A percentile compares a stretch with the other conserved stretches of the same genome.
These are phyloP conservation scores for Deilephila elpenor DNA, from an alignment of 2,888 invertebrate genomes.

Conservation along the genomic window DNA sequence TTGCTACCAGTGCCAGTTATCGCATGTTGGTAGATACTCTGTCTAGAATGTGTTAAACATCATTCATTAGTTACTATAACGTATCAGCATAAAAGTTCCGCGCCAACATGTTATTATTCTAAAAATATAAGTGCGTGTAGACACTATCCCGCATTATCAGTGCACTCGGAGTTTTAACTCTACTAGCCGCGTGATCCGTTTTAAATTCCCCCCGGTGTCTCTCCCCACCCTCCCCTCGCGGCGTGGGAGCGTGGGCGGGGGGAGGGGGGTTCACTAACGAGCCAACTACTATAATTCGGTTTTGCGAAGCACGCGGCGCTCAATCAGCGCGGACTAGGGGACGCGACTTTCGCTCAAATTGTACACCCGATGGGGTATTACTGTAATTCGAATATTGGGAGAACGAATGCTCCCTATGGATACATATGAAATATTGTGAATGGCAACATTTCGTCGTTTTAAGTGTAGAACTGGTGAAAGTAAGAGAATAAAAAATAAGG, in stretches of 20 bases:
- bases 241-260: background rate
- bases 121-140: background rate
- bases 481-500: no score
- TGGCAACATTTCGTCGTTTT: no score
- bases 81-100: no score
- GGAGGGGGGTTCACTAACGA: constrained; percentile 29
- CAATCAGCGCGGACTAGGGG: constrained; percentile 14
- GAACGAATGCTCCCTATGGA: no score
- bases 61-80: no score
- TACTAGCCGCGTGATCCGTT: background rate
- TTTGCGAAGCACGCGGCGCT: constrained; percentile 20
- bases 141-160: background rate
- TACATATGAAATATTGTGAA: no score
- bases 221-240: background rate
- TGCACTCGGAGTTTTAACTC: background rate
- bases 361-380: background rate
- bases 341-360: background rate
- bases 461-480: no score
- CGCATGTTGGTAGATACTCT: no score
- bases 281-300: constrained; percentile 30
- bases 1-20: no score
- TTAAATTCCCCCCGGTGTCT: constrained; percentile 11
- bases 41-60: no score
- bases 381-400: background rate
- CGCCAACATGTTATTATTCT: no score